Evolutionary conservation across 2,113 vertebrate genomes (phyloP).

Genomic region (Calidris pugnax): DNA sequence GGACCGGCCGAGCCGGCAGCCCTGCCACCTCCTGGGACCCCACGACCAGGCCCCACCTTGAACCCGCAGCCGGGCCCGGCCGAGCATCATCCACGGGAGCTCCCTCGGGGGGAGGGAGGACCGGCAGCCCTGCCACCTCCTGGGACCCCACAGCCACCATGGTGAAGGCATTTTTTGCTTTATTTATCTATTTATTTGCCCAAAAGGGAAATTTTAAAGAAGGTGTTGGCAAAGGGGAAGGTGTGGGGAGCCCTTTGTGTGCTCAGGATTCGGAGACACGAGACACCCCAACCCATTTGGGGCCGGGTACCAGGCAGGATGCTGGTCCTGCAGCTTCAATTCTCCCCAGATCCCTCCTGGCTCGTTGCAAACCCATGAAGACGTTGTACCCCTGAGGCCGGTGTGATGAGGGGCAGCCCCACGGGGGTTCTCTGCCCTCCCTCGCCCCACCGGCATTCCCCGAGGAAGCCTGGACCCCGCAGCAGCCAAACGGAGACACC

Average conservation of each 20-base stretch:
- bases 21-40: neutral
- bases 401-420: neutral
- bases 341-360: neutral
- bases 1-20: neutral
- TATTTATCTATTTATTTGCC: neutral
- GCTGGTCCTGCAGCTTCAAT: no score
- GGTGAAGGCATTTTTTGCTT: neutral
- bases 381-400: fast-evolving
- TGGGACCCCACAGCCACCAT: fast-evolving
- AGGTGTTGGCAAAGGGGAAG: neutral
- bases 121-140: neutral
- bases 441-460: neutral
- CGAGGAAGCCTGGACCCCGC: neutral
- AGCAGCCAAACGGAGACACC: neutral
- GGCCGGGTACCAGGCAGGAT: neutral
- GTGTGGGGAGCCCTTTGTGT: neutral
- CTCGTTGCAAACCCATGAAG: fast-evolving
- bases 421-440: fast-evolving
- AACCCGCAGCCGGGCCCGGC: fast-evolving
- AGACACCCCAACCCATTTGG: neutral
- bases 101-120: neutral
- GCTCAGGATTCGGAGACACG: fast-evolving
- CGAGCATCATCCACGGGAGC: fast-evolving
- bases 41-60: fast-evolving
- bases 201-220: neutral